Conservation (phyloP, 2,888 invertebrate species). For the Orthosia gothica region DNA sequence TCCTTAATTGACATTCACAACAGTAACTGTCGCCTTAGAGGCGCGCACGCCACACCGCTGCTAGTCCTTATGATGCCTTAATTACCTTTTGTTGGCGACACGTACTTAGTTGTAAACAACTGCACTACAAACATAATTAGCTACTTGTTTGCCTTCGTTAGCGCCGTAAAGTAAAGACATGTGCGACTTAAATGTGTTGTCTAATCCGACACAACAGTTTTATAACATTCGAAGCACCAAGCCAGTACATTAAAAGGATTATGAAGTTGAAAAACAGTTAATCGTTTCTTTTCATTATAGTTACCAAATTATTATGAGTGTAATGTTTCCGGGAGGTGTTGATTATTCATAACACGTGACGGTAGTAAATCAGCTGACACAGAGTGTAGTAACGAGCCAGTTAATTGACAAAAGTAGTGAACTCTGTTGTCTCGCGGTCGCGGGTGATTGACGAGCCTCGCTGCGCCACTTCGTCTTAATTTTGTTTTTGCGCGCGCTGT, state of each 20-base stretch:
- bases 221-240: constrained; percentile 4
- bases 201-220: background rate
- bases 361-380: constrained; percentile 27
- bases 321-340: background rate
- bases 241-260: constrained; percentile 6
- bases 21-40: constrained; percentile 69
- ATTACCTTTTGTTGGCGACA: constrained; percentile 73
- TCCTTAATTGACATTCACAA: constrained; percentile 81
- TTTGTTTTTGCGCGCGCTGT: constrained; percentile 68
- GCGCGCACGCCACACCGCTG: constrained; percentile 50
- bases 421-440: constrained; percentile 37
- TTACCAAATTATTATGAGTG: constrained; percentile 11
- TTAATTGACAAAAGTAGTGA: constrained; percentile 64
- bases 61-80: constrained; percentile 74
- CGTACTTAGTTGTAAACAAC: constrained; percentile 64
- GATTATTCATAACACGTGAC: constrained; percentile 1
- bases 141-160: constrained; percentile 62
- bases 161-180: constrained; percentile 31
- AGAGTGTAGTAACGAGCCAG: constrained; percentile 8
- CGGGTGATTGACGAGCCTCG: constrained; percentile 73
- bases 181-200: constrained; percentile 15
- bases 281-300: constrained; percentile 1
- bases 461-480: constrained; percentile 72
- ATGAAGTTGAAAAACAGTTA: background rate
- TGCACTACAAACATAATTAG: constrained; percentile 63